These are phyloP conservation scores for Archips crataeganus DNA, from an alignment of 2,888 invertebrate species.

Conservation along the genomic window DNA sequence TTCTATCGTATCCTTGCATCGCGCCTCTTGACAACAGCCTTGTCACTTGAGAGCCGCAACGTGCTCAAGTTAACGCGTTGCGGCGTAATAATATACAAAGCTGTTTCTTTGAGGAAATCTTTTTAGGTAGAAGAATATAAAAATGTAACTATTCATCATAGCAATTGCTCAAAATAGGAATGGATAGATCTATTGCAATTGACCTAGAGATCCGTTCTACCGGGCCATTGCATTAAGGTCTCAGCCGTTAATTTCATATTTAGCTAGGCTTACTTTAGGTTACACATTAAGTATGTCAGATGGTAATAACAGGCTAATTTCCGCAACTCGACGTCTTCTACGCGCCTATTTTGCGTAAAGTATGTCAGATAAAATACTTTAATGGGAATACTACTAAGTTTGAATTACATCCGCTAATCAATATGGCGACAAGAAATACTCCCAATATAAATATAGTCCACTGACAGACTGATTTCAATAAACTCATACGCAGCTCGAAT, in stretches of 20 bases:
- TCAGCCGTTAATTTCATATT: not conserved
- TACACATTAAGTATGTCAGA: too few species aligned
- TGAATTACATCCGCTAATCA: constrained; percentile 1
- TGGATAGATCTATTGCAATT: not conserved
- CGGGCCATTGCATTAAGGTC: not conserved
- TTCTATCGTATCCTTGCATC: constrained; percentile 3
- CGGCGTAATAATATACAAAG: constrained; percentile 10
- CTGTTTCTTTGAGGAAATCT: not conserved
- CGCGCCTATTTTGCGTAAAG: too few species aligned
- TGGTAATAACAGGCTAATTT: too few species aligned
- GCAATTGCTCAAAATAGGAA: not conserved
- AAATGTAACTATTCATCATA: not conserved
- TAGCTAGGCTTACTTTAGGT: not conserved
- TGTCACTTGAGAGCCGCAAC: constrained; percentile 51
- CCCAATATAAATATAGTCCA: constrained; percentile 2
- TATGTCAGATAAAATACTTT: not conserved
- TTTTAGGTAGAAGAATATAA: not conserved
- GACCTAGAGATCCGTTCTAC: not conserved
- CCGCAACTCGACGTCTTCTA: too few species aligned
- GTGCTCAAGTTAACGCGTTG: constrained; percentile 53
- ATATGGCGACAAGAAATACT: not conserved
- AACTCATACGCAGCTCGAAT: constrained; percentile 28
- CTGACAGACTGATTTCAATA: constrained; percentile 25
- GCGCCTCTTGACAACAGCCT: constrained; percentile 42
- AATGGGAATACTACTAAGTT: not conserved